Conservation (phyloP, 2,113 vertebrate genomes). For the Glaucomys volans region DNA sequence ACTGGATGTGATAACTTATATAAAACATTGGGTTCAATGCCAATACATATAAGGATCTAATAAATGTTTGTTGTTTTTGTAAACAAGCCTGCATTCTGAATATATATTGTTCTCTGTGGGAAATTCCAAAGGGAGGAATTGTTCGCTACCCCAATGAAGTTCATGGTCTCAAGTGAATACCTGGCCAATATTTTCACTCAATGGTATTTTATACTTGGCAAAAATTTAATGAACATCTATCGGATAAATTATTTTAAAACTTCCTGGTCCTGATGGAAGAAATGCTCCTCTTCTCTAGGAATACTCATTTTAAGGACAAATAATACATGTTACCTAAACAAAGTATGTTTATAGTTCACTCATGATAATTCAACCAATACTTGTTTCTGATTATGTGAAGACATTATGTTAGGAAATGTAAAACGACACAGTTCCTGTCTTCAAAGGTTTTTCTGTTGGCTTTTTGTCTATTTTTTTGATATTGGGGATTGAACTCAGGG, state of each 20-base stretch:
- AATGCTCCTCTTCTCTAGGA: background rate
- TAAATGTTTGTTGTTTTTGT: conserved; percentile 39
- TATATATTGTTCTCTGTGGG: background rate
- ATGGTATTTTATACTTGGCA: background rate
- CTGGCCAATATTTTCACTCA: conserved; percentile 8
- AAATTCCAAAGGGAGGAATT: conserved; percentile 38
- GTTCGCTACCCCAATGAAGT: background rate
- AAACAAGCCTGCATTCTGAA: conserved; percentile 44
- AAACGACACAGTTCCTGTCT: background rate
- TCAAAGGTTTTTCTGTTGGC: background rate
- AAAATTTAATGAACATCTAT: conserved; percentile 49
- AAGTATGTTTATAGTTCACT: background rate
- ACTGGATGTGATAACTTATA: background rate
- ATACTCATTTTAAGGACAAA: conserved; percentile 25
- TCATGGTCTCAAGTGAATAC: background rate
- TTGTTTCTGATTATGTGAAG: background rate
- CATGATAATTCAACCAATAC: background rate
- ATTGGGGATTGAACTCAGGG: too few species aligned
- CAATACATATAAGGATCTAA: background rate
- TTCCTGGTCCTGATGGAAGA: background rate
- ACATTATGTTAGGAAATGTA: background rate
- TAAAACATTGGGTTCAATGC: background rate
- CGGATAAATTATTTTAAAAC: conserved; percentile 22
- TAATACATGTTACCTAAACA: background rate
- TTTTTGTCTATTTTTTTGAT: too few species aligned